Evolutionary conservation across 2,113 vertebrate species (phyloP), one percentile per base, ranked within the genome.

Genomic region (Balaenoptera acutorostrata): DNA sequence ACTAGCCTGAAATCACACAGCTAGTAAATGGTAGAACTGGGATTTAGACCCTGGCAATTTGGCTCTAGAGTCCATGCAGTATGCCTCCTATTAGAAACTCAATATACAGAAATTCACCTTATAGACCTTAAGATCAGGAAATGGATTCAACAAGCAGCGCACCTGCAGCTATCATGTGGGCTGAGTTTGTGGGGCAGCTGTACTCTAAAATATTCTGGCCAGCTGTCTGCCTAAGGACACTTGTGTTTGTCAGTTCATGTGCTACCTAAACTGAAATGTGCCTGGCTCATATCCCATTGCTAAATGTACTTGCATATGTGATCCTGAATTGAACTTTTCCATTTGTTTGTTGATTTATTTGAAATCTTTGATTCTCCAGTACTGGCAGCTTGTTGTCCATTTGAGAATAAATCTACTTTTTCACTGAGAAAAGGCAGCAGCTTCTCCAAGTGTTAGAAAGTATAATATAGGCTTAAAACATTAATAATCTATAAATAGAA

Each of bases 311-410:
- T 87, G 57, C 33, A 57, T 49, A 13, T 61, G 2, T 72, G 52
- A 86, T 59, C 63, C 64, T 86, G 72, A 91, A 85, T 88, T 68
- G 82, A 78, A 78, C 57, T 78, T 44, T 81, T 88, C 71, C 31
- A 64, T 85, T 96, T 96, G 39, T 49, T 91, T 87, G 66, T 59
- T 89, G 68, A 87, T 95, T 94, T 39, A 46, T 85, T 88, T 80
- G 44, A 93, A 92, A 69, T 63, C 23, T 69, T 88, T 78, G 57
- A 82, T 66, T 96, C 23, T 8, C 25, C 14, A 20, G 3, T 87
- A 89, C 41, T 81, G 59, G 36, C 44, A 17, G n/a, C 59, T 81
- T 84, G 2, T 80, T 59, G 49, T 92, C 27, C n/a, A 66, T 69
- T 85, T 81, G 57, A 94, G n/a, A 92, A 80, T 89, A 92, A 81